A percentile compares a stretch with the other conserved stretches of the same genome.
Evolutionary conservation across 1,140 invertebrate species (phyloP).

Genomic region (Conus betulinus): DNA sequence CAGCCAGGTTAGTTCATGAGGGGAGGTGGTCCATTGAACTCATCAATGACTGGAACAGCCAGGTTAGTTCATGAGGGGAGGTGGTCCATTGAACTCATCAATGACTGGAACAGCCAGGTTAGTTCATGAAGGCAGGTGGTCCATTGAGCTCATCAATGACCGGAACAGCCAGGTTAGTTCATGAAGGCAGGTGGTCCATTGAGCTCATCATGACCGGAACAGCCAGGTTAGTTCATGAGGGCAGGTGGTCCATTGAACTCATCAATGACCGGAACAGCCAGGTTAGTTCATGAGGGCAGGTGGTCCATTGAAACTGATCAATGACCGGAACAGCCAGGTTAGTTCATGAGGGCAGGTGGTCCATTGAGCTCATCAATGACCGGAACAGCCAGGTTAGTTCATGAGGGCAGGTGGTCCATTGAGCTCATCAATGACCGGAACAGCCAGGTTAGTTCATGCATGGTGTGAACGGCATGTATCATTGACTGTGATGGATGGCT

Average conservation of each 20-base stretch:
- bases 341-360: too few species aligned
- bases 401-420: too few species aligned
- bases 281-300: too few species aligned
- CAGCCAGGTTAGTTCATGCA: too few species aligned
- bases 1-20: constrained; percentile 93
- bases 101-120: constrained; percentile 96
- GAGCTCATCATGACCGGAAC: constrained; percentile 97
- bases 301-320: too few species aligned
- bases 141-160: constrained; percentile 99
- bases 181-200: constrained; percentile 97
- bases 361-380: too few species aligned
- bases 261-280: constrained; percentile 99
- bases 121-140: constrained; percentile 92
- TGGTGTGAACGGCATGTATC: too few species aligned
- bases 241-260: constrained; percentile 98
- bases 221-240: constrained; percentile 90
- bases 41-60: constrained; percentile 97
- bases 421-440: too few species aligned
- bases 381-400: too few species aligned
- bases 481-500: too few species aligned
- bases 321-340: too few species aligned
- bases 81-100: constrained; percentile 99
- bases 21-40: constrained; percentile 99
- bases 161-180: constrained; percentile 90
- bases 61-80: constrained; percentile 94